Conservation (phyloP, 35 echinoderm and acorn worm species). For the Apostichopus parvimensis region DNA sequence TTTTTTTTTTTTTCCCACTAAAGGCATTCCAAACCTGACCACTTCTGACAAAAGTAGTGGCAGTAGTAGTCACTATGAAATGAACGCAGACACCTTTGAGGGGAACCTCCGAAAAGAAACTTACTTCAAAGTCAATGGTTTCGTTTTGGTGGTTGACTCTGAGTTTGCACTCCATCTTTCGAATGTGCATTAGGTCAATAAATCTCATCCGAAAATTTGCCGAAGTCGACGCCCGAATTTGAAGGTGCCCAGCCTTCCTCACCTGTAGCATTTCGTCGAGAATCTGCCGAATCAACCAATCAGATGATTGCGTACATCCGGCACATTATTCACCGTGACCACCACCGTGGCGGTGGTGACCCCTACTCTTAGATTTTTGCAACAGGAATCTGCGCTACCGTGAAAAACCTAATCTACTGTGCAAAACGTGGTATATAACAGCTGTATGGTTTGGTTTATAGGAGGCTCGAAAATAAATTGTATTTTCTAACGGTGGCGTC, state of each 20-base stretch:
- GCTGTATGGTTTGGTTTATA: no score
- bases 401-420: no score
- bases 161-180: constrained; percentile 37
- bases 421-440: no score
- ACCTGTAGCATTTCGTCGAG: constrained; percentile 43
- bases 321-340: background rate
- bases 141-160: constrained; percentile 29
- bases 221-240: constrained; percentile 32
- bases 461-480: no score
- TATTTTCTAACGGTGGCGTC: no score
- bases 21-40: background rate
- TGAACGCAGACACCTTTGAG: background rate
- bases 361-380: no score
- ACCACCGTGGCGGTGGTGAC: no score
- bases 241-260: constrained; percentile 23
- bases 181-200: constrained; percentile 26
- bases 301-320: background rate
- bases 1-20: background rate
- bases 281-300: constrained; percentile 59
- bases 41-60: background rate
- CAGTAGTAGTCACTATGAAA: background rate
- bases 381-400: no score
- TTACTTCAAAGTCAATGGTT: constrained; percentile 52
- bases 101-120: background rate
- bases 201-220: constrained; percentile 56